Conservation (phyloP, 2,113 vertebrate species). For the Cervus canadensis region DNA sequence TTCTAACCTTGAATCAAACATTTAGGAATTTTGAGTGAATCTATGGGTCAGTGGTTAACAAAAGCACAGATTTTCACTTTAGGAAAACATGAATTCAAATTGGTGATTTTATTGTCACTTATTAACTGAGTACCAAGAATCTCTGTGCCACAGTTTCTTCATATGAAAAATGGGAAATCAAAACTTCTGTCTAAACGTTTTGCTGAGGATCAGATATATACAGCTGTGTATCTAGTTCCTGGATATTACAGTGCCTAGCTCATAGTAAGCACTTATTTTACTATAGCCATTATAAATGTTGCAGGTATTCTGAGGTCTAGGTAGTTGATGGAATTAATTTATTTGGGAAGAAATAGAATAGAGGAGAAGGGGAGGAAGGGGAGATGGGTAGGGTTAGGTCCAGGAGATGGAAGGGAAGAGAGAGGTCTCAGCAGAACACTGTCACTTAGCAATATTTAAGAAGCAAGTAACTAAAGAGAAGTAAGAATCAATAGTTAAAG, state of each 20-base stretch:
- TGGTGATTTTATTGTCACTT: neutral
- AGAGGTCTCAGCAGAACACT: neutral
- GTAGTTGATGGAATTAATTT: neutral
- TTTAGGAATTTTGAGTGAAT: neutral
- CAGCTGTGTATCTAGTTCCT: neutral
- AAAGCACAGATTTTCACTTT: neutral
- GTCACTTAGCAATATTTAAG: neutral
- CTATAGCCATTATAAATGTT: neutral
- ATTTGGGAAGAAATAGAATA: neutral
- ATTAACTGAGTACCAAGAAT: neutral
- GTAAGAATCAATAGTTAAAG: neutral
- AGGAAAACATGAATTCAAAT: neutral
- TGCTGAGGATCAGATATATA: neutral
- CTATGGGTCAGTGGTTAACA: neutral
- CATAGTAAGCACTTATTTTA: neutral
- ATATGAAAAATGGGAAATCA: neutral
- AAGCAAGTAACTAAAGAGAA: neutral
- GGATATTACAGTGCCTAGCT: neutral
- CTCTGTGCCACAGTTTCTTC: neutral
- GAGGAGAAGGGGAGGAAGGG: no score
- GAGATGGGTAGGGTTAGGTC: neutral
- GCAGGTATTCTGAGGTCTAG: neutral
- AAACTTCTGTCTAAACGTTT: neutral
- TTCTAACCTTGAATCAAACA: neutral
- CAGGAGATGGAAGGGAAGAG: neutral